These are phyloP conservation scores for Thunnus maccoyii DNA, from an alignment of 2,113 vertebrate genomes.

Conservation along the genomic window DNA sequence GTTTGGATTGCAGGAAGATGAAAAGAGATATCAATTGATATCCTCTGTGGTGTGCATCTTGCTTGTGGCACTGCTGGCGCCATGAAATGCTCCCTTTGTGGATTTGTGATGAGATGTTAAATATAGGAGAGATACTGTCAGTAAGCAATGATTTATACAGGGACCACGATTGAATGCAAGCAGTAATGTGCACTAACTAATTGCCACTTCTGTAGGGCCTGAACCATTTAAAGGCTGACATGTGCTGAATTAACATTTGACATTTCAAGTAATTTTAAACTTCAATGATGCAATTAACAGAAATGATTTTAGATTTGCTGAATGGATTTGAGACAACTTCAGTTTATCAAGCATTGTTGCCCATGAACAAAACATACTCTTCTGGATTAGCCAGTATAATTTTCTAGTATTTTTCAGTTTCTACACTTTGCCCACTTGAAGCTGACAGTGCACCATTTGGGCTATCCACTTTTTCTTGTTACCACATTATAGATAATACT, in stretches of 20 bases:
- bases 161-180: constrained; percentile 31
- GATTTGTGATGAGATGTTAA: constrained; percentile 60
- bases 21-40: constrained; percentile 57
- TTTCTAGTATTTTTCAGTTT: constrained; percentile 11
- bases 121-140: constrained; percentile 42
- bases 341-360: not conserved
- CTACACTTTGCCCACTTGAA: not conserved
- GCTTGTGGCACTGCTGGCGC: constrained; percentile 30
- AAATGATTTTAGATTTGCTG: constrained; percentile 47
- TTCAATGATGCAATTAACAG: constrained; percentile 19
- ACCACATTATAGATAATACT: constrained; percentile 74
- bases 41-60: constrained; percentile 39
- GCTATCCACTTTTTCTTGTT: constrained; percentile 64
- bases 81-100: constrained; percentile 61
- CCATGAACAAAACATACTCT: not conserved
- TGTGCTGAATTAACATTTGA: constrained; percentile 50
- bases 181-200: constrained; percentile 45
- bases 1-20: constrained; percentile 49
- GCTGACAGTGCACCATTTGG: constrained; percentile 47
- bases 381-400: constrained; percentile 8
- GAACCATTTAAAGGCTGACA: constrained; percentile 43
- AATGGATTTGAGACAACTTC: constrained; percentile 12
- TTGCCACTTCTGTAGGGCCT: constrained; percentile 41
- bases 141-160: constrained; percentile 42
- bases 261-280: constrained; percentile 41